phyloP scores from a whole-genome alignment of 2,888 invertebrate genomes.

The Ophion ellenae region DNA sequence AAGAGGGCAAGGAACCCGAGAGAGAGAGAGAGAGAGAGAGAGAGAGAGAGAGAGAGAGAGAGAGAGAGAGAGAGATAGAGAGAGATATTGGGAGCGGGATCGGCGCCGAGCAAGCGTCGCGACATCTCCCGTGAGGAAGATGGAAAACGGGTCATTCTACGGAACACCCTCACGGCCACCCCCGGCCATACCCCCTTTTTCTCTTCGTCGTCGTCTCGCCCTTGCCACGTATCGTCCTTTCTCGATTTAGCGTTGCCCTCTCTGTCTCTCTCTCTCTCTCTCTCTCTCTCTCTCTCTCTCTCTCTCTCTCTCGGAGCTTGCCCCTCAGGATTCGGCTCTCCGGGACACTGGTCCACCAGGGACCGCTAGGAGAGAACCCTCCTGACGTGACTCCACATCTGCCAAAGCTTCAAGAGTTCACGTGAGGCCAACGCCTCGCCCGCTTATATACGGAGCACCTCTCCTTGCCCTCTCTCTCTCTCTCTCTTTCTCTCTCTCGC shows the following conservation, averaged over 20 bases:
- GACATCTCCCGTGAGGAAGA: constrained; percentile 71
- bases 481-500: constrained; percentile 1
- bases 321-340: constrained; percentile 18
- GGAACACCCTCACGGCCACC: constrained; percentile 2
- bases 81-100: constrained; percentile 33
- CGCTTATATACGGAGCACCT: constrained; percentile 69
- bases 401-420: constrained; percentile 29
- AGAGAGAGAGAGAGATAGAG: no score
- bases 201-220: constrained; percentile 16
- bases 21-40: constrained; percentile 75
- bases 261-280: no score
- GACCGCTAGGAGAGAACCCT: constrained; percentile 11
- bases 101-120: constrained; percentile 62
- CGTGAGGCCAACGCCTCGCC: constrained; percentile 23
- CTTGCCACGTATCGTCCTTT: constrained; percentile 18
- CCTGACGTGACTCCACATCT: constrained; percentile 8
- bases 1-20: constrained; percentile 66
- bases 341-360: constrained; percentile 1
- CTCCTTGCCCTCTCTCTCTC: constrained; percentile 35
- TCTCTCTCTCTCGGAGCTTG: no score
- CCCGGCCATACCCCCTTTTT: constrained; percentile 5
- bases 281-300: not conserved
- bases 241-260: constrained; percentile 8
- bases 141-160: constrained; percentile 77
- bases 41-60: constrained; percentile 20